Base-by-base conservation (phyloP, 2,113 vertebrate species). In the Phylloscopus trochiloides region DNA sequence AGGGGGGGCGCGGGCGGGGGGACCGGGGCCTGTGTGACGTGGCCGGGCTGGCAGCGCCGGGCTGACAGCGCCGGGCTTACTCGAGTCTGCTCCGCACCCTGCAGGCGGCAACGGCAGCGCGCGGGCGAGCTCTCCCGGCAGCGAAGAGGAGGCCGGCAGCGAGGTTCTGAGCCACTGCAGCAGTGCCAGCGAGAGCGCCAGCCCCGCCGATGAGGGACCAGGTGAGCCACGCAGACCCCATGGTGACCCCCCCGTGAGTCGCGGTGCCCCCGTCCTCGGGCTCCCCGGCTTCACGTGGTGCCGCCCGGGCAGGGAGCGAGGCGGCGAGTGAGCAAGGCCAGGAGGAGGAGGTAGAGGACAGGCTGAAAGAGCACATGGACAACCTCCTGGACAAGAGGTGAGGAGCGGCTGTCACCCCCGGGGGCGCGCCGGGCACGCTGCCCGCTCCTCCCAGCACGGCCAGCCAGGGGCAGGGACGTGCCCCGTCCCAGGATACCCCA, bases 371-470 rank as follows among this genome's bases (percentile, higher is more conserved):
- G 67, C 98, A 98, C 86, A 98, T 99, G 67, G 99, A 99, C 94
- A 98, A 96, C 94, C 97, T 99, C 63, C 98, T 98, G 95, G 99
- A 99, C 70, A 99, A 99, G 96, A 99, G 99, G 99, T 99, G 95
- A 88, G 94, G 17, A 8, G 42, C 10, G 17, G 59, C 70, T 28
- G 14, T 22, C 57, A 1, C 25, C 55, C 5, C n/a, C 1, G 5
- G 1, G 66, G 45, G 68, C 63, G 6, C 11, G 15, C 54, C 40
- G 34, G 65, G 36, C 54, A 1, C 9, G 5, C 72, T 32, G 77
- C 80, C 51, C 3, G 12, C 17, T n/a, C 36, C 68, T 78, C 10
- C 42, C 12, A 4, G 43, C 21, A 0, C 45, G 58, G 70, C 55
- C 66, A 17, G 81, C 57, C 16, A 0, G 14, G 19, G 40, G 34